These are phyloP conservation scores for Lepidochitona cinerea DNA, from an alignment of 2,888 invertebrate genomes.

Conservation along the genomic window DNA sequence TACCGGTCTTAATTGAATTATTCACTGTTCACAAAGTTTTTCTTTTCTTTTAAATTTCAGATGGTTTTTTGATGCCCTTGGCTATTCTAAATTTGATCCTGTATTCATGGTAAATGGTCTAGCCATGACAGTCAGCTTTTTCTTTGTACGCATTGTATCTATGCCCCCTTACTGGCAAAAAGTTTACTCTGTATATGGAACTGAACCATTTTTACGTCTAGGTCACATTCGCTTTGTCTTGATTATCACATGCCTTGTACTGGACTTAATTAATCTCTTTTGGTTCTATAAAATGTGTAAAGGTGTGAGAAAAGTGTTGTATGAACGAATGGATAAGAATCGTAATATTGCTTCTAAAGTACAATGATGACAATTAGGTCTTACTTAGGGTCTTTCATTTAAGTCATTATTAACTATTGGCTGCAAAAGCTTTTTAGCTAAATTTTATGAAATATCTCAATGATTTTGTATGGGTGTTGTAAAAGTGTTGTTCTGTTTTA, in stretches of 20 bases:
- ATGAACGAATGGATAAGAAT: constrained; percentile 19
- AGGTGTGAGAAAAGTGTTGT: constrained; percentile 56
- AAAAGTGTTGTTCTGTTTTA: no score
- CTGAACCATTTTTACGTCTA: constrained; percentile 49
- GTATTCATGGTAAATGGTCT: constrained; percentile 64
- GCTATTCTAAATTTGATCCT: constrained; percentile 49
- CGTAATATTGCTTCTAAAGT: constrained; percentile 9
- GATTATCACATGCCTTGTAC: constrained; percentile 58
- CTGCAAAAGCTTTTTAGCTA: no score
- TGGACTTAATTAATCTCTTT: constrained; percentile 65
- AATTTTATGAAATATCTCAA: no score
- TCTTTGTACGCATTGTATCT: constrained; percentile 60
- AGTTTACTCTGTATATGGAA: constrained; percentile 62
- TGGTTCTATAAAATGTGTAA: constrained; percentile 66
- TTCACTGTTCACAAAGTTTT: no score
- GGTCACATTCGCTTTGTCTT: constrained; percentile 66
- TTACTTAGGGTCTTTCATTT: not conserved
- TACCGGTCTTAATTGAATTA: no score
- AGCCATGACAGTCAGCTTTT: constrained; percentile 66
- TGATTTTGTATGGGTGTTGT: no score
- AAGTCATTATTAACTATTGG: not conserved
- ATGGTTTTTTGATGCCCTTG: constrained; percentile 64
- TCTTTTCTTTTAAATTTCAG: constrained; percentile 41
- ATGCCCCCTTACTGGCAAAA: constrained; percentile 67
- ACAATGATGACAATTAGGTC: not conserved